A percentile compares a stretch with the other conserved stretches of the same genome.
phyloP scores from a whole-genome alignment of 37 sponge, comb jelly and placozoan species.

The Eunapius fragilis region DNA sequence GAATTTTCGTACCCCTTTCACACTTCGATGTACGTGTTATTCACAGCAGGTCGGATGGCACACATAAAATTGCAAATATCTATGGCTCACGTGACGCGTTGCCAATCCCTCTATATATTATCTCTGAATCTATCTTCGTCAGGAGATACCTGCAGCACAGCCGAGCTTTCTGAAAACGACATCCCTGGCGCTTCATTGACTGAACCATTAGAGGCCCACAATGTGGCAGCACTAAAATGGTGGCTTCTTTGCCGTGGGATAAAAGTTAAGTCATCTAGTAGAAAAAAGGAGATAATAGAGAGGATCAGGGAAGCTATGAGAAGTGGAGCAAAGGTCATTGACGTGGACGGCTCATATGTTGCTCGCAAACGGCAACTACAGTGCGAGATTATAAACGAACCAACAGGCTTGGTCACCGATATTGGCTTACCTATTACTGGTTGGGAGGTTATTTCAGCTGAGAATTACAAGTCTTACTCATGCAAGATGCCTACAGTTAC shows the following conservation, averaged over 20 bases:
- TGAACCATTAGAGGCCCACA: conserved; percentile 28
- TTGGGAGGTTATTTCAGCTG: too few relatives aligned
- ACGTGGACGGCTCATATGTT: conserved; percentile 43
- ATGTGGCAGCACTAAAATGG: conserved; percentile 23
- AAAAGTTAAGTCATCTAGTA: conserved; percentile 2
- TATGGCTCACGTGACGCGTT: too few relatives aligned
- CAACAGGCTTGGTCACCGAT: too few relatives aligned
- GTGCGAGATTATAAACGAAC: too few relatives aligned
- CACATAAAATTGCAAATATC: too few relatives aligned
- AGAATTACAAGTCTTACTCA: too few relatives aligned
- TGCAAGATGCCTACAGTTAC: conserved; percentile 20
- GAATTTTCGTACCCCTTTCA: too few relatives aligned
- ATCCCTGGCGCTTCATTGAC: conserved; percentile 26
- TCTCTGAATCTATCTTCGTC: too few relatives aligned
- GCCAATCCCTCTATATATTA: too few relatives aligned
- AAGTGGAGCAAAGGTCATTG: conserved; percentile 4
- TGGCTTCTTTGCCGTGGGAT: conserved; percentile 47
- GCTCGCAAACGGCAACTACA: not conserved
- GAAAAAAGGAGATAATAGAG: conserved; percentile 5
- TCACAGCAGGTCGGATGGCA: too few relatives aligned
- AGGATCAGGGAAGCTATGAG: conserved; percentile 6
- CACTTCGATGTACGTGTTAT: too few relatives aligned
- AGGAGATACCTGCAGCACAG: not conserved
- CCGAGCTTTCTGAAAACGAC: conserved; percentile 22
- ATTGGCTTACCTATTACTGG: too few relatives aligned